These are phyloP conservation scores for Coenobita brevimanus DNA, from an alignment of 1,140 invertebrate species.

Conservation along the genomic window DNA sequence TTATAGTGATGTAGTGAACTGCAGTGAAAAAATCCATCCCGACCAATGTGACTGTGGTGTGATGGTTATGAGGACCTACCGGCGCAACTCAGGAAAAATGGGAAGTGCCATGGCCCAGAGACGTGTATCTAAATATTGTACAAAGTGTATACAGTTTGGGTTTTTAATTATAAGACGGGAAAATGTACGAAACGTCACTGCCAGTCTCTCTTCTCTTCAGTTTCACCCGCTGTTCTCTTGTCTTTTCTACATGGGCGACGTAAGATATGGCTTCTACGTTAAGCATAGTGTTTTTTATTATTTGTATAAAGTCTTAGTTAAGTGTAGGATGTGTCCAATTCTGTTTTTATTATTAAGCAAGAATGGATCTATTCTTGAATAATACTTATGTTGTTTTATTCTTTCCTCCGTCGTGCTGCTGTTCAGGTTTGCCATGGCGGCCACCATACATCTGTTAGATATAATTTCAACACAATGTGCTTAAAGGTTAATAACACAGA, in stretches of 20 bases:
- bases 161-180: slow-evolving; percentile 46
- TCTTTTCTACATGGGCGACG: slow-evolving; percentile 59
- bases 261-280: slow-evolving; percentile 59
- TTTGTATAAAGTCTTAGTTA: slow-evolving; percentile 69
- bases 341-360: slow-evolving; percentile 69
- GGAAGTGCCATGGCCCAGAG: slow-evolving; percentile 30
- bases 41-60: slow-evolving; percentile 31
- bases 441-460: too few relatives aligned
- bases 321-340: slow-evolving; percentile 62
- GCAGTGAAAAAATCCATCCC: slow-evolving; percentile 57
- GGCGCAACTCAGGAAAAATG: slow-evolving; percentile 1
- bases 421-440: too few relatives aligned
- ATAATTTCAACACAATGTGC: too few relatives aligned
- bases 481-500: too few relatives aligned
- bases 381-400: slow-evolving; percentile 50
- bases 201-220: slow-evolving; percentile 51
- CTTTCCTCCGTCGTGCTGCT: too few relatives aligned
- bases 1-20: slow-evolving; percentile 58
- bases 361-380: slow-evolving; percentile 70
- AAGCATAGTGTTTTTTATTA: slow-evolving; percentile 64
- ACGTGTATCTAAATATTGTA: slow-evolving; percentile 66
- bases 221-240: slow-evolving; percentile 61
- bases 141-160: slow-evolving; percentile 70
- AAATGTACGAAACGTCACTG: slow-evolving; percentile 48
- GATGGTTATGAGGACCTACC: slow-evolving; percentile 21